phyloP scores from a whole-genome alignment of 2,888 invertebrate genomes.

The Xanthia icteritia region DNA sequence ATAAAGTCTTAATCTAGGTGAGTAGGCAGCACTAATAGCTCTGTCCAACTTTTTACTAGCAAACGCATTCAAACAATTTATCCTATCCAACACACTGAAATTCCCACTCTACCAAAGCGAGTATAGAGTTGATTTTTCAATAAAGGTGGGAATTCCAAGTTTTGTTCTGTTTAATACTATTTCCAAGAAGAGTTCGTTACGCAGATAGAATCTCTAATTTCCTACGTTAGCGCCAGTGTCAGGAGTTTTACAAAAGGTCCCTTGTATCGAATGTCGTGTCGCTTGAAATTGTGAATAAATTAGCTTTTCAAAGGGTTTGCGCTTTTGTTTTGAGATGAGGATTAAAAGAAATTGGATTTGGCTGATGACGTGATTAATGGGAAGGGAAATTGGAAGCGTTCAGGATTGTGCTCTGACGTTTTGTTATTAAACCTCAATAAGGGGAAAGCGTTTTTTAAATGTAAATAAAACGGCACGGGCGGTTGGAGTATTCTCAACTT shows the following conservation, averaged over 20 bases:
- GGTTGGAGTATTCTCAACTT: background rate
- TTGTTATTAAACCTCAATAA: background rate
- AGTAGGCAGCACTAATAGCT: constrained; percentile 60
- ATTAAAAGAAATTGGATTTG: constrained; percentile 50
- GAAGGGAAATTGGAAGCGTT: constrained; percentile 12
- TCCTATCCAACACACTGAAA: constrained; percentile 3
- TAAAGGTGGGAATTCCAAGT: constrained; percentile 64
- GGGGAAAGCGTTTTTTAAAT: background rate
- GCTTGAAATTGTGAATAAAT: constrained; percentile 74
- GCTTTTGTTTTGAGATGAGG: constrained; percentile 56
- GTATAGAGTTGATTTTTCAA: constrained; percentile 60
- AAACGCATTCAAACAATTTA: constrained; percentile 59
- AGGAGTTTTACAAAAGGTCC: constrained; percentile 74
- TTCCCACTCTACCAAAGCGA: background rate
- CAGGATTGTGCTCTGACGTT: background rate
- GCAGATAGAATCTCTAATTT: constrained; percentile 88
- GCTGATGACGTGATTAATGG: constrained; percentile 49
- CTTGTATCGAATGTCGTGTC: constrained; percentile 69
- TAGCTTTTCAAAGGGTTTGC: constrained; percentile 69
- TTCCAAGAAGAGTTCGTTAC: constrained; percentile 80
- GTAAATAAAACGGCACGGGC: background rate
- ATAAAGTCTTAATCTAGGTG: constrained; percentile 58
- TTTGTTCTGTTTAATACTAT: constrained; percentile 77
- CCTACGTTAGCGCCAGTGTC: constrained; percentile 79
- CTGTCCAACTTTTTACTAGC: constrained; percentile 55